Percentiles rank a stretch among this genome's conserved stretches.
These are phyloP conservation scores for Cantharis nigra DNA, from an alignment of 2,888 invertebrate genomes.

Conservation along the genomic window DNA sequence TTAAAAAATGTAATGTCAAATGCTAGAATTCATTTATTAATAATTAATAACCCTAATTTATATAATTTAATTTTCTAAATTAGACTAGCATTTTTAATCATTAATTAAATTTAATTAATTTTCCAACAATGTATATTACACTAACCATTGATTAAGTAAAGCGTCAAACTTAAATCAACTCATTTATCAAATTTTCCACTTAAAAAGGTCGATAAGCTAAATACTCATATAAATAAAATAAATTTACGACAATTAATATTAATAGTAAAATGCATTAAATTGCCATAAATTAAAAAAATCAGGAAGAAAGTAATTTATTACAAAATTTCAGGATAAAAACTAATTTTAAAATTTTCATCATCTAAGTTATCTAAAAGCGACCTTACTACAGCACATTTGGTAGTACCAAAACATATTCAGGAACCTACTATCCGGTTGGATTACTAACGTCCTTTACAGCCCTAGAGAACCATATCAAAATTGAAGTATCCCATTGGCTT, in stretches of 20 bases:
- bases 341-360: not conserved
- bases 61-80: not conserved
- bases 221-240: not conserved
- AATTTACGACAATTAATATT: not conserved
- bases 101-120: not conserved
- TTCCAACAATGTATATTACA: not conserved
- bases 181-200: not conserved
- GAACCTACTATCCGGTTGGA: not conserved
- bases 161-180: not conserved
- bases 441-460: not conserved
- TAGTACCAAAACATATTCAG: not conserved
- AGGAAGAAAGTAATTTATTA: not conserved
- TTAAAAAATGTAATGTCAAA: conserved; percentile 1
- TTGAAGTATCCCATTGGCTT: not conserved
- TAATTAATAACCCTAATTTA: not conserved
- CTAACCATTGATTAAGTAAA: not conserved
- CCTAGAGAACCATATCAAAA: not conserved
- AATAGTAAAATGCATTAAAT: not conserved
- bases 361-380: not conserved
- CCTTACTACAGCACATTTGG: not conserved
- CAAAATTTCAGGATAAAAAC: not conserved
- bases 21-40: not conserved
- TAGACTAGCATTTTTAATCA: not conserved
- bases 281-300: not conserved
- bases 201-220: not conserved